Base-by-base conservation (phyloP, 2,113 vertebrate genomes). In the Pyxicephalus adspersus region DNA sequence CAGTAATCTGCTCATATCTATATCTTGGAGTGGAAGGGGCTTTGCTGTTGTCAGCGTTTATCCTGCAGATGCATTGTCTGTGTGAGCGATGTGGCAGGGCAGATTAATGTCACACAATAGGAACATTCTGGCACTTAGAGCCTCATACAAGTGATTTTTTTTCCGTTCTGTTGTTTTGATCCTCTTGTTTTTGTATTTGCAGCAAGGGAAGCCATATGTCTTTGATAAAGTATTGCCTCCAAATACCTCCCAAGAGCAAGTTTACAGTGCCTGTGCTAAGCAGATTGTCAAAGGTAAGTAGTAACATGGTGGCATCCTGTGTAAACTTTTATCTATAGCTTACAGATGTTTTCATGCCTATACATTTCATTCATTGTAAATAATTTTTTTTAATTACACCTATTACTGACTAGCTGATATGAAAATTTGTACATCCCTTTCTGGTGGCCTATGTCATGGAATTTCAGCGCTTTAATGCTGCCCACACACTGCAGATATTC, bases 211-310 rank as follows among this genome's bases (percentile, higher is more conserved):
- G 84, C 95, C 95, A 0, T 98, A 96, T 51, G 90, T 95, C 80
- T 98, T 95, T 16, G 96, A 98, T 86, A 90, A 93, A 65, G 95
- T 98, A 31, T 90, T 98, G 51, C 93, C 95, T 34, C 95, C 96
- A 1, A 97, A 95, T 87, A 94, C 95, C 0, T 88, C 90, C 17
- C 96, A 98, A 89, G 96, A 96, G 11, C 94, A 96, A 68, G 96
- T 97, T 80, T 98, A 98, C 85, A 95, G 95, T 61, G 93, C 95
- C 34, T 97, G 95, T 86, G 96, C 96, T 74, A 97, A 96, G 86
- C 95, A 96, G 86, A 98, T 97, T 45, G 95, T 98, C 78, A 97
- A 95, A 97, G 96, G 96, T 98, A 87, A 72, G 93, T 81, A 78
- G 55, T 9, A 9, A 38, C 38, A 1, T 38, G 6, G 38, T 38